Evolutionary conservation across 1,140 invertebrate species (phyloP), one percentile per base, ranked within the genome.

Genomic region (Danaus plexippus): DNA sequence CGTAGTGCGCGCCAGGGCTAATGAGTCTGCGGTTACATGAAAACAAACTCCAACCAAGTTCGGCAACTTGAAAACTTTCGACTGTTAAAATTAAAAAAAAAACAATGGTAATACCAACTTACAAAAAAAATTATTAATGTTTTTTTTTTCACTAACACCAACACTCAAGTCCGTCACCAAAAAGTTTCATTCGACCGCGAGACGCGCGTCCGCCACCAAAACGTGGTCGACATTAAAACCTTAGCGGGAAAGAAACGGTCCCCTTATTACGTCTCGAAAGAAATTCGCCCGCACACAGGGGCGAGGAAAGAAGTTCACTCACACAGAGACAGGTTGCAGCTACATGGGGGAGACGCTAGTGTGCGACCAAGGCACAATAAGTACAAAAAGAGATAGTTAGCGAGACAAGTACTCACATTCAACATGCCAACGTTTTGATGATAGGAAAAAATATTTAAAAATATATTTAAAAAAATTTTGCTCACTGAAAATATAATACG

Each of bases 211-310:
- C 81, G 77, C 80, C 75, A 73, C 83, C 80, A 76, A 83, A 86
- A 73, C 83, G 81, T 84, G 83, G 80, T 84, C 83, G 78, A 85
- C 83, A 86, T 86, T 86, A 86, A 86, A 85, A 86, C 83, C 83
- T 86, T 83, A 80, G 81, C 78, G 83, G 81, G 83, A 82, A 86
- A 85, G 80, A 85, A 86, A 86, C 78, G 70, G 80, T 86, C 81
- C 83, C 83, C 83, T 86, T 86, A 86, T 86, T 86, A 86, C 81
- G 80, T 86, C 83, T 86, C 83, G 80, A 86, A 86, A 86, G 83
- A 86, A 86, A 86, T 84, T 82, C 80, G 52, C 76, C 63, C 77
- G 75, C 83, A 82, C 83, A 85, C 82, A 86, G 76, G 54, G 75
- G 63, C 73, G 57, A 54, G 74, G 66, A 84, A 85, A 84, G 81